phyloP scores from a whole-genome alignment of 2,113 vertebrate genomes.

The Varanus komodoensis region DNA sequence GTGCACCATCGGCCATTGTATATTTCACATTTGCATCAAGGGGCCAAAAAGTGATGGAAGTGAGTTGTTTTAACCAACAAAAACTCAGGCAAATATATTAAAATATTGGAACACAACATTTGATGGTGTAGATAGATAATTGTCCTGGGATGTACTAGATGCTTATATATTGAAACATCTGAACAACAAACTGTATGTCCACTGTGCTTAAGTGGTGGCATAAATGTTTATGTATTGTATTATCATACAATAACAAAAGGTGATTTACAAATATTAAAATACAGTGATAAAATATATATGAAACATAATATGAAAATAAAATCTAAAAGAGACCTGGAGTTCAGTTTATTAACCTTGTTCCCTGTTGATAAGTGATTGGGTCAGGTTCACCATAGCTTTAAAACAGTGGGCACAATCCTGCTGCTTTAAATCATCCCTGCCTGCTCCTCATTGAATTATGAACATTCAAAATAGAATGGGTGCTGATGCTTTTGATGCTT shows the following conservation, averaged over 20 bases:
- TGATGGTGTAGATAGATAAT: no score
- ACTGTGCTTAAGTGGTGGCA: no score
- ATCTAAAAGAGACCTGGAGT: conserved; percentile 1
- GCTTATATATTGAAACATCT: no score
- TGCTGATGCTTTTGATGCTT: no score
- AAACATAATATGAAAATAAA: neutral
- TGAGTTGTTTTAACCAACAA: no score
- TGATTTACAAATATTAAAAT: neutral
- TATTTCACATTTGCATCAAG: no score
- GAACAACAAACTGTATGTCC: no score
- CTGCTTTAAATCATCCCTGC: conserved; percentile 52
- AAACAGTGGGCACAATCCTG: conserved; percentile 34
- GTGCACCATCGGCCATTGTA: no score
- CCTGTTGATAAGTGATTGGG: conserved; percentile 34
- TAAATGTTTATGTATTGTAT: neutral
- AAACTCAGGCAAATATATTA: no score
- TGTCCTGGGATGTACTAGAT: no score
- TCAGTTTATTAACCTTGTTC: neutral
- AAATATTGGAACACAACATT: no score
- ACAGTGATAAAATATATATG: neutral
- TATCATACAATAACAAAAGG: neutral
- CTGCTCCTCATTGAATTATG: conserved; percentile 81
- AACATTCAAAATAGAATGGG: conserved; percentile 73
- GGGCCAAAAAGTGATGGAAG: no score
- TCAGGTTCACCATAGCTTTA: conserved; percentile 55